phyloP scores from a whole-genome alignment of 2,113 vertebrate genomes.

The Cinclus mexicanus region DNA sequence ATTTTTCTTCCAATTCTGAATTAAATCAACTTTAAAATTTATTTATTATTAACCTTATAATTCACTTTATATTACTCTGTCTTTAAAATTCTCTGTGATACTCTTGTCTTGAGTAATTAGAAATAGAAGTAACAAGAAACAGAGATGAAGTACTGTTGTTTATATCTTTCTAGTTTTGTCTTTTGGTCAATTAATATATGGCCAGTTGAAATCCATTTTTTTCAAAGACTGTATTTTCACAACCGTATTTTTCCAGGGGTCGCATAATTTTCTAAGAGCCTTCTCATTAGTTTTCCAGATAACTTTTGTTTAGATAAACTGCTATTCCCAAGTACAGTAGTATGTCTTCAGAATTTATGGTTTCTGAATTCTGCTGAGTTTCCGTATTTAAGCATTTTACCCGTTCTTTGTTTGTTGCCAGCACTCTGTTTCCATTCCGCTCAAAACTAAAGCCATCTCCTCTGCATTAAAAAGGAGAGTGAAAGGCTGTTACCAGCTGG shows the following conservation, averaged over 20 bases:
- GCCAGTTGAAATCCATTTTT: background rate
- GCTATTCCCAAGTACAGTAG: background rate
- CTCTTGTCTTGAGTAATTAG: background rate
- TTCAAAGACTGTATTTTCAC: background rate
- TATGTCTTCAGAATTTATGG: background rate
- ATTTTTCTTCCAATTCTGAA: background rate
- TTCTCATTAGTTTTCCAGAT: background rate
- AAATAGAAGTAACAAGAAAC: background rate
- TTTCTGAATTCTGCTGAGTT: background rate
- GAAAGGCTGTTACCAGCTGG: background rate
- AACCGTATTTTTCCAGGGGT: background rate
- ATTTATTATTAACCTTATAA: background rate
- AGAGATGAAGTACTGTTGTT: background rate
- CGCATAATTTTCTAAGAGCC: background rate
- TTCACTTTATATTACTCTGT: background rate
- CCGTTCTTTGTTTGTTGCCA: background rate
- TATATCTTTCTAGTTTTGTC: background rate
- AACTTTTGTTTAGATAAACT: background rate
- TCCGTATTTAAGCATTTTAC: background rate
- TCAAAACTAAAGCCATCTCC: background rate
- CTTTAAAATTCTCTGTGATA: background rate
- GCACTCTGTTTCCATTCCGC: background rate
- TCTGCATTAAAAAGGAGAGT: background rate
- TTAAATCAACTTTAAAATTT: background rate
- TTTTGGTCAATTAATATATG: background rate